Evolutionary conservation across 2,888 invertebrate species (phyloP), one percentile per base, ranked within the genome.

Genomic region (Eucriotettix oculatus): DNA sequence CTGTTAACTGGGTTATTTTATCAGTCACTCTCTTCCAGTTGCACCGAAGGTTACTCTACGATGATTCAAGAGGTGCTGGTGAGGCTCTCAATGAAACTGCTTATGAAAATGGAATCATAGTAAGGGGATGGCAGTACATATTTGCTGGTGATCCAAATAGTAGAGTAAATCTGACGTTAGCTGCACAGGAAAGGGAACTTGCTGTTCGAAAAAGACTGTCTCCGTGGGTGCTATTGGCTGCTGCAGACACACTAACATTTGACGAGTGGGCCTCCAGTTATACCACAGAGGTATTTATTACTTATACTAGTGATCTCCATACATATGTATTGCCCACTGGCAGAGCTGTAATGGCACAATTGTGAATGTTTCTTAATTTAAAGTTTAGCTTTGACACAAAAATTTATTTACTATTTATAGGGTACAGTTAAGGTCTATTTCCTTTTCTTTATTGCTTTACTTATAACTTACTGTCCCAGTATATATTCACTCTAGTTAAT

Each of bases 51-150:
- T 73, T 91, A 29, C 69, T 93, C 1, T 79, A 80, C 59, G 98
- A 99, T 67, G 98, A 99, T 71, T 87, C 85, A 0, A 92, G 93
- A 68, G 98, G 98, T 0, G 96, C 98, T 0, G 88, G 79, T 0
- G 97, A 98, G 73, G 83, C 94, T 0, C 72, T 98, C 0, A 90
- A 95, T 68, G 98, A 99, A 73, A 79, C 79, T 0, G 85, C 81
- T 0, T 83, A 75, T 60, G 85, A 82, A 0, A 69, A 72, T 63
- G 90, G 90, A 0, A 69, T 91, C 0, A 81, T 88, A 0, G 85
- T 80, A 0, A 75, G 84, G 62, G 90, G 90, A 0, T 81, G 77
- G 16, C 86, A 88, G 67, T 82, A 80, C 65, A 42, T 84, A 2
- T 59, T 79, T 56, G 66, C 57, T 40, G 66, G 1, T 63, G 68